Evolutionary conservation across 2,797 vertebrate genomes (phyloP).

Genomic region (Aulostomus chinensis): DNA sequence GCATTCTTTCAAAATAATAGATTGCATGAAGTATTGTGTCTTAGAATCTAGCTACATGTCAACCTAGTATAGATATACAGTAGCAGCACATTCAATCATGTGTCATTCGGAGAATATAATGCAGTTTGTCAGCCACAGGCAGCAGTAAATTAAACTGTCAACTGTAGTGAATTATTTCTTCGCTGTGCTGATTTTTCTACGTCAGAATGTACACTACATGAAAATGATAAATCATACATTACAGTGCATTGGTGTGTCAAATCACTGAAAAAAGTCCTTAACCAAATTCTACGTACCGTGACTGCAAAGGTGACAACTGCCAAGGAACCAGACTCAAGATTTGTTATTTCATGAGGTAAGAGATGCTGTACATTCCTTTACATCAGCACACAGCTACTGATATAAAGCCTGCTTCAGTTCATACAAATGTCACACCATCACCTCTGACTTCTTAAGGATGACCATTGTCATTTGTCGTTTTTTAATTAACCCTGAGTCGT

Average conservation of each 20-base stretch:
- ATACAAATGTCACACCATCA: neutral
- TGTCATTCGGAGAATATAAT: neutral
- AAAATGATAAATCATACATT: neutral
- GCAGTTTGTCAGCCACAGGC: neutral
- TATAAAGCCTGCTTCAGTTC: too few relatives aligned
- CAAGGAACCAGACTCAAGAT: conserved; percentile 89
- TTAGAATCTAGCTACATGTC: too few relatives aligned
- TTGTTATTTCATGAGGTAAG: conserved; percentile 96
- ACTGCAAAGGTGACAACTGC: conserved; percentile 81
- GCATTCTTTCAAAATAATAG: too few relatives aligned
- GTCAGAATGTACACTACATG: neutral
- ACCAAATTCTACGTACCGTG: conserved; percentile 83
- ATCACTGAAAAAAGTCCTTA: conserved; percentile 58
- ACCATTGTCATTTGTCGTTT: too few relatives aligned
- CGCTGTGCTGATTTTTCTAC: neutral
- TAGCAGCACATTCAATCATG: too few relatives aligned
- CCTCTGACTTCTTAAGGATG: neutral
- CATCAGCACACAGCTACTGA: too few relatives aligned
- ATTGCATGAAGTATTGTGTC: too few relatives aligned
- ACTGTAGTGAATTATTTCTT: neutral
- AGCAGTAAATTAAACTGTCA: neutral
- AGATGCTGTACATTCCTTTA: too few relatives aligned
- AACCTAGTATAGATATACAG: too few relatives aligned
- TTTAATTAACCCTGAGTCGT: too few relatives aligned
- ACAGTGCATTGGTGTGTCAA: neutral